These are phyloP conservation scores for Platerodrilus igneus DNA, from an alignment of 2,888 invertebrate genomes.

Conservation along the genomic window DNA sequence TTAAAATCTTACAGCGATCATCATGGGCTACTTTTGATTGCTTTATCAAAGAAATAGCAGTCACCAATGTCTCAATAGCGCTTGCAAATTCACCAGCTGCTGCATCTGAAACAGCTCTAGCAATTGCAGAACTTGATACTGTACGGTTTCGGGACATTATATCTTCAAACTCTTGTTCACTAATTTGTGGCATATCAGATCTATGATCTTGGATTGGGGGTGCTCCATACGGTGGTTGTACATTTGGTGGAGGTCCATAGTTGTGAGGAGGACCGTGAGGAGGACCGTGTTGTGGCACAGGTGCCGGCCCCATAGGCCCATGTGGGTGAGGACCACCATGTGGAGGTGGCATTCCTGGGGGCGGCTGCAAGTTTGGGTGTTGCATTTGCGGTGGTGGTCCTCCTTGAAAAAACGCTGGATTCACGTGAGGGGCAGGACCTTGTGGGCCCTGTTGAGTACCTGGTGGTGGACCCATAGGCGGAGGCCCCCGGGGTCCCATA, in stretches of 20 bases:
- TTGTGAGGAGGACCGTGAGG: constrained; percentile 53
- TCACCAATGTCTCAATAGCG: constrained; percentile 97
- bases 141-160: constrained; percentile 96
- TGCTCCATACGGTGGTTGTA: constrained; percentile 56
- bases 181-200: constrained; percentile 60
- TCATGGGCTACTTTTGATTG: constrained; percentile 91
- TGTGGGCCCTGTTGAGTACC: constrained; percentile 53
- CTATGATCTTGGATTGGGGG: constrained; percentile 56
- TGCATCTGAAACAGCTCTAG: constrained; percentile 94
- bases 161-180: constrained; percentile 97
- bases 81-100: constrained; percentile 96
- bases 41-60: constrained; percentile 96
- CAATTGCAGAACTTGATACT: constrained; percentile 95
- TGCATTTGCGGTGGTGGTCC: constrained; percentile 57
- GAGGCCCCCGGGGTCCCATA: constrained; percentile 55
- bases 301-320: constrained; percentile 58
- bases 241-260: constrained; percentile 51
- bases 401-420: constrained; percentile 91
- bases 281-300: constrained; percentile 53
- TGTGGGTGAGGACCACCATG: constrained; percentile 64
- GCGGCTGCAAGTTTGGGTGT: constrained; percentile 49
- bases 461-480: constrained; percentile 48
- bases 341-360: constrained; percentile 58
- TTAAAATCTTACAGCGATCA: constrained; percentile 96
- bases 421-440: constrained; percentile 81